Base-by-base conservation (phyloP, 2,888 invertebrate genomes). In the Cepaea hortensis region DNA sequence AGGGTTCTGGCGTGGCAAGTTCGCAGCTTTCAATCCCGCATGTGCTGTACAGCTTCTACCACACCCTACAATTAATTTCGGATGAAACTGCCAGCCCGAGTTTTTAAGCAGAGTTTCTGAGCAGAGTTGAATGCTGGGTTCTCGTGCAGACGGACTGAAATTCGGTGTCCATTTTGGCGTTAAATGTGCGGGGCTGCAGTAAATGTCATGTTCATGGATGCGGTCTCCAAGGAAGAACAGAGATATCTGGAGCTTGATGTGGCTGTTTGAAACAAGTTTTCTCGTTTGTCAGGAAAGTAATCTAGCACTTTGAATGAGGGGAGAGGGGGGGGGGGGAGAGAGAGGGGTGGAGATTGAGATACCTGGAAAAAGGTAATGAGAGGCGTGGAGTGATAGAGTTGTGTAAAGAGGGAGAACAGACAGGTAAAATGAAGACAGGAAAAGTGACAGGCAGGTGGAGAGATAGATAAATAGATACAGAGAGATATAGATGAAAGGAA, bases 61-160 rank as follows among this genome's bases (percentile, higher is more conserved):
- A 84, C 84, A 23, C 84, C 84, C 84, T 35, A 76, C 84, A 84
- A 76, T 84, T 84, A 84, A 84, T 76, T 84, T 75, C 76, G 76
- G 75, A 75, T 82, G 82, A 73, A 82, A 82, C 72, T 82, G 82
- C 82, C 82, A 82, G 9, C 2, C 55, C 4, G 3, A 48, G 18
- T 81, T 70, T 81, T 81, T 23, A 11, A 15, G 23, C 23, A 1
- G 20, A 9, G 46, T 15, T 55, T 55, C n/a, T 61, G 68, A 11
- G 55, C 5, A 70, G 82, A 72, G 82, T 82, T 82, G 50, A 72
- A 82, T 23, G 82, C 23, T 82, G 48, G 3, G 65, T 81, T 81
- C 68, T n/a, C n/a, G 4, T n/a, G 48, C 70, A 81, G 81, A 48
- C n/a, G n/a, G 18, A 46, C 46, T 46, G 70, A 81, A 70, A 81